Evolutionary conservation across 2,113 vertebrate species (phyloP).

Genomic region (Prolemur simus): DNA sequence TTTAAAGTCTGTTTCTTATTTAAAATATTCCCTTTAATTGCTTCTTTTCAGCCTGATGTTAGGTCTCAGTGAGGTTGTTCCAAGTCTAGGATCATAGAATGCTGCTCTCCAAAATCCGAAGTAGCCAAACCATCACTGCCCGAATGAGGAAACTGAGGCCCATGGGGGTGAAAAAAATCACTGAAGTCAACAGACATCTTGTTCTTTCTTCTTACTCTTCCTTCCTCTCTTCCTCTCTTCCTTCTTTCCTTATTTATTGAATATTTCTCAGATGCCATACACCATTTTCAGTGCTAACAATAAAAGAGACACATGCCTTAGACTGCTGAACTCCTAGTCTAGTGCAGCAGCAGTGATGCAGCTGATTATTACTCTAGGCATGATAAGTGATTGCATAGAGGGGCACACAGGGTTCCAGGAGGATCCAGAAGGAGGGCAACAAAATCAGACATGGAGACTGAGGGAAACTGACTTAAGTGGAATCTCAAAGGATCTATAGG

Average conservation of each 20-base stretch:
- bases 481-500: not conserved
- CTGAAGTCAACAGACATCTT: not conserved
- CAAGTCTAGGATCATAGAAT: slow-evolving; percentile 28
- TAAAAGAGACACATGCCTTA: not conserved
- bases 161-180: not conserved
- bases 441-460: not conserved
- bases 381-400: not conserved
- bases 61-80: slow-evolving; percentile 42
- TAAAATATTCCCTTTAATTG: slow-evolving; percentile 67
- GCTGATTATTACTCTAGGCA: not conserved
- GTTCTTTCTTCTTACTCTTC: not conserved
- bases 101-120: slow-evolving; percentile 1
- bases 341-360: not conserved
- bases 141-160: not conserved
- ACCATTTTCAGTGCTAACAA: not conserved
- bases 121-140: not conserved
- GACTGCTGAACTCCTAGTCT: not conserved
- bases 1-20: slow-evolving; percentile 72
- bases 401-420: not conserved
- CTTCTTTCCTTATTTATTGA: not conserved
- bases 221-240: not conserved
- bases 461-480: not conserved
- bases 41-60: not conserved
- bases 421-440: not conserved
- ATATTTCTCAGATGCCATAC: not conserved